Percentiles rank a stretch among this genome's conserved stretches.
phyloP scores from a whole-genome alignment of 1,140 invertebrate species.

The Bombus soroeensis region DNA sequence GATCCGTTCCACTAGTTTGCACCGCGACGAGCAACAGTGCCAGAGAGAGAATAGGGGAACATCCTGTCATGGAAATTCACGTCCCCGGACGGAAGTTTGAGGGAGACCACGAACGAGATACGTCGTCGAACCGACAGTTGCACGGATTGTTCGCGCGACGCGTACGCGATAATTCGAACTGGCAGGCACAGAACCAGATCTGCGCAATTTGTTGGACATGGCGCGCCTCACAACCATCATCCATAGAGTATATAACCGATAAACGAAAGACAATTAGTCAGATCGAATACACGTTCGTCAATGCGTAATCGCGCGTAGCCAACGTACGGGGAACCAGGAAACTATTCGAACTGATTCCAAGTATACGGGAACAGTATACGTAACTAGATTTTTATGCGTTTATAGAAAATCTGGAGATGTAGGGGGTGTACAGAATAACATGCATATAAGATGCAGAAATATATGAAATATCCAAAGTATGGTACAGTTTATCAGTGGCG shows the following conservation, averaged over 20 bases:
- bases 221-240: neutral
- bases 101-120: conserved; percentile 48
- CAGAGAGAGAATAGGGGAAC: conserved; percentile 24
- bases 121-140: conserved; percentile 3
- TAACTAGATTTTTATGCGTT: too few species aligned
- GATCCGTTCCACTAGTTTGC: conserved; percentile 42
- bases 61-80: conserved; percentile 63
- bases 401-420: too few species aligned
- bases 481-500: too few species aligned
- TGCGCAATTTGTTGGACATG: neutral
- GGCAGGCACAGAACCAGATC: neutral
- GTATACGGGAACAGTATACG: too few species aligned
- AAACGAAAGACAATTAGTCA: conserved; percentile 9
- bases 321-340: neutral
- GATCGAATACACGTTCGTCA: neutral
- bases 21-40: neutral
- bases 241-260: neutral
- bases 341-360: neutral
- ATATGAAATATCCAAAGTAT: too few species aligned
- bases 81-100: conserved; percentile 47
- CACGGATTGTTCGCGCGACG: neutral
- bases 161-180: neutral
- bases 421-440: too few species aligned
- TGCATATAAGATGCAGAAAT: neutral
- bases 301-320: neutral